Evolutionary conservation across 2,113 vertebrate species (phyloP).

Genomic region (Orientallactaga bullata): DNA sequence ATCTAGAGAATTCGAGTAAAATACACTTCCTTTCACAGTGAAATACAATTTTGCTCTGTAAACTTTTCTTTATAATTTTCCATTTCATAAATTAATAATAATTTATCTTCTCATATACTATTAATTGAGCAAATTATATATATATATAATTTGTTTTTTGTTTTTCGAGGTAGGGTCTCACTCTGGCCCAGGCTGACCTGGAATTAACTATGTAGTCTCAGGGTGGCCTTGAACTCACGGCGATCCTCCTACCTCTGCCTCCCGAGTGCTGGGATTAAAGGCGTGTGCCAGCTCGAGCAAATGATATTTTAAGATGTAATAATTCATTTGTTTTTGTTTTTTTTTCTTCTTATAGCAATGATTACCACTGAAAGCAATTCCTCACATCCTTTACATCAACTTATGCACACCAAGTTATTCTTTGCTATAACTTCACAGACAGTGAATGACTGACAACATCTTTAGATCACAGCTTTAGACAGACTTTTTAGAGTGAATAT

Average conservation of each 20-base stretch:
- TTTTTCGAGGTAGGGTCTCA: too few species aligned
- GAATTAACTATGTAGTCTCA: too few species aligned
- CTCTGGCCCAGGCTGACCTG: too few species aligned
- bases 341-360: not conserved
- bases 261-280: too few species aligned
- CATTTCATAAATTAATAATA: not conserved
- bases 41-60: not conserved
- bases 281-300: too few species aligned
- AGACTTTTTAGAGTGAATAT: not conserved
- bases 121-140: not conserved
- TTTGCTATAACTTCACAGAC: not conserved
- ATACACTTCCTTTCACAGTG: not conserved
- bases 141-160: not conserved
- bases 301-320: not conserved
- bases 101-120: accelerated
- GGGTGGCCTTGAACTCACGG: too few species aligned
- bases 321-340: not conserved
- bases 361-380: not conserved
- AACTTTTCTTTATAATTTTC: not conserved
- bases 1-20: not conserved
- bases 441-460: not conserved
- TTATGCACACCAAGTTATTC: not conserved
- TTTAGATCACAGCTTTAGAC: not conserved
- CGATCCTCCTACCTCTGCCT: too few species aligned
- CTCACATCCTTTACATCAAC: not conserved